Conservation (phyloP, 2,113 vertebrate species). For the Coregonus clupeaformis region DNA sequence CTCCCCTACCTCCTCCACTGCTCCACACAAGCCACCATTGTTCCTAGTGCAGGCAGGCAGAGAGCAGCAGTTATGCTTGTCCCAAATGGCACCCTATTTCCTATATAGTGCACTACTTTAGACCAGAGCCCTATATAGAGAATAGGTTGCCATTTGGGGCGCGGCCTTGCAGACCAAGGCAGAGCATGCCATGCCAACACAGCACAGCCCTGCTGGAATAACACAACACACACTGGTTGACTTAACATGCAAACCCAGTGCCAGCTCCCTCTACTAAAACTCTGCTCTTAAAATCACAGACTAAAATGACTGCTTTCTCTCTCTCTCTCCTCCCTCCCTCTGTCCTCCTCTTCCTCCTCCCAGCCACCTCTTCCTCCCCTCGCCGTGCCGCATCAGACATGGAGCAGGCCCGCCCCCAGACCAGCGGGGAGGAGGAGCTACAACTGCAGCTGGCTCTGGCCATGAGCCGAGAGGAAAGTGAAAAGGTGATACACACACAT, state of each 20-base stretch:
- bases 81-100: too few relatives aligned
- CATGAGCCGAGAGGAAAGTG: slow-evolving; percentile 94
- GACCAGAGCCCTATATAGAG: too few relatives aligned
- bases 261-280: slow-evolving; percentile 40
- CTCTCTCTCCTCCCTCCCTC: neutral
- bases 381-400: slow-evolving; percentile 82
- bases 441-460: slow-evolving; percentile 94
- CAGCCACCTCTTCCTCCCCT: slow-evolving; percentile 78
- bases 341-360: slow-evolving; percentile 27
- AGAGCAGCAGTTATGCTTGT: slow-evolving; percentile 26
- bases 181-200: slow-evolving; percentile 57
- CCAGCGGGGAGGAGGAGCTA: slow-evolving; percentile 91
- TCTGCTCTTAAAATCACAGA: slow-evolving; percentile 37
- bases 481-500: slow-evolving; percentile 80
- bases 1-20: slow-evolving; percentile 41
- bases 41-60: slow-evolving; percentile 53
- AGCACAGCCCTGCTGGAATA: slow-evolving; percentile 49
- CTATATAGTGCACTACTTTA: too few relatives aligned
- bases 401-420: slow-evolving; percentile 90
- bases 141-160: too few relatives aligned
- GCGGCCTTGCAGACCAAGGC: slow-evolving; percentile 44
- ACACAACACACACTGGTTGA: slow-evolving; percentile 35
- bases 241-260: slow-evolving; percentile 66
- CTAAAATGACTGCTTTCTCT: slow-evolving; percentile 1
- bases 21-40: slow-evolving; percentile 72